Evolutionary conservation across 2,113 vertebrate species (phyloP).

Genomic region (Myxocyprinus asiaticus): DNA sequence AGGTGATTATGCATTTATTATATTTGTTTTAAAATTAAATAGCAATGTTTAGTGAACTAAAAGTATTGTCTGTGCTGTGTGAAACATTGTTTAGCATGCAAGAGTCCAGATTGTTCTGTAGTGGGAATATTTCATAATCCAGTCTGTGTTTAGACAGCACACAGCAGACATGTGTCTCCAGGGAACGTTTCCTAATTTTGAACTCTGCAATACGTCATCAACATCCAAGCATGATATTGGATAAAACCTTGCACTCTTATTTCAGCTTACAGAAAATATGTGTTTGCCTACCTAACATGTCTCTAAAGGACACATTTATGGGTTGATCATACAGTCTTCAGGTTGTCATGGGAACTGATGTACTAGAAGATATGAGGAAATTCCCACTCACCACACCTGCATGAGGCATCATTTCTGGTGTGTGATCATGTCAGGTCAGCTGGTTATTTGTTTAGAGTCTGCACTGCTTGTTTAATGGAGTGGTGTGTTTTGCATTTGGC

Average conservation of each 20-base stretch:
- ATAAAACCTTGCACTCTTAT: neutral
- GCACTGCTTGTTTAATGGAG: neutral
- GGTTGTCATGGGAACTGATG: conserved; percentile 6
- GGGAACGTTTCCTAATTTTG: conserved; percentile 10
- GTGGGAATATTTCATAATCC: conserved; percentile 9
- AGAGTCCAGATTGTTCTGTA: neutral
- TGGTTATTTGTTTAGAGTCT: conserved; percentile 4
- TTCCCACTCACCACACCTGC: conserved; percentile 3
- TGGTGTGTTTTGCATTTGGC: neutral
- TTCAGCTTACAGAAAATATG: too few species aligned
- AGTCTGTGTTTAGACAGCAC: neutral
- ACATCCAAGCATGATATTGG: neutral
- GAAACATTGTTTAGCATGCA: neutral
- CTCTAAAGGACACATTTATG: neutral
- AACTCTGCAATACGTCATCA: neutral
- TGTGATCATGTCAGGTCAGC: neutral
- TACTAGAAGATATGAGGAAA: neutral
- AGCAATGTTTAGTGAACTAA: neutral
- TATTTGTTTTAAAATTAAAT: neutral
- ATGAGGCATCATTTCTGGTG: neutral
- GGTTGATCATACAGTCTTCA: neutral
- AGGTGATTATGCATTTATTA: too few species aligned
- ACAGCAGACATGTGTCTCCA: conserved; percentile 20
- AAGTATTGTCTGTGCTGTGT: neutral
- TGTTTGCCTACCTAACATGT: too few species aligned